Conservation (phyloP, 2,888 invertebrate species). For the Pseudococcus longispinus region DNA sequence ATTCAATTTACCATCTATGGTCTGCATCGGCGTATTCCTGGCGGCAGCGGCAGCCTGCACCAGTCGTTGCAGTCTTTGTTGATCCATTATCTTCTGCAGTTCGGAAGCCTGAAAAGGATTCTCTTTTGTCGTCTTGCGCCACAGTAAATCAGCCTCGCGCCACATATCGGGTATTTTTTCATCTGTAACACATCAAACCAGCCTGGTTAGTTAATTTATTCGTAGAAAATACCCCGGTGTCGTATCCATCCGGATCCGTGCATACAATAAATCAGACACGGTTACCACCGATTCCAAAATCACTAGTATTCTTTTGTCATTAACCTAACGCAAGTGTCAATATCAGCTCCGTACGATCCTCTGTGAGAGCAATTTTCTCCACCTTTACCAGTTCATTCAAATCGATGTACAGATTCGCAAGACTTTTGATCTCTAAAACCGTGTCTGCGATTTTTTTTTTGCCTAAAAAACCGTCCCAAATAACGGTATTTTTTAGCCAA, state of each 20-base stretch:
- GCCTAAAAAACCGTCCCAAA: not conserved
- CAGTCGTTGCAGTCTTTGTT: constrained; percentile 26
- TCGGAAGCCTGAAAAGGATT: not conserved
- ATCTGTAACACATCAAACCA: not conserved
- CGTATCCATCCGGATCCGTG: not conserved
- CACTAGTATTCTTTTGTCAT: not conserved
- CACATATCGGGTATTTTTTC: constrained; percentile 46
- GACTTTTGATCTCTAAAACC: not conserved
- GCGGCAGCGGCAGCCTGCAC: not conserved
- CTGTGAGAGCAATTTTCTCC: not conserved
- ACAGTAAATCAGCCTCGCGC: constrained; percentile 36
- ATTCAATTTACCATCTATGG: constrained; percentile 43
- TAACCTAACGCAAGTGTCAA: not conserved
- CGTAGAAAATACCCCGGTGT: not conserved
- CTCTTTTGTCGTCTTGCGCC: constrained; percentile 41
- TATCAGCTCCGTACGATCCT: not conserved
- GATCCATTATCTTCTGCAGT: constrained; percentile 26
- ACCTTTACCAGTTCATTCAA: not conserved
- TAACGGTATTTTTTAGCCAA: not conserved
- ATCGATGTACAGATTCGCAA: not conserved
- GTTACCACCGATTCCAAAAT: not conserved
- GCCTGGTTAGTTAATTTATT: not conserved
- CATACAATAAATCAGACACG: too few relatives aligned
- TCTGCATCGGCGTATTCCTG: constrained; percentile 22
- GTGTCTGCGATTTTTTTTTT: not conserved